Evolutionary conservation across 2,797 vertebrate species (phyloP), one percentile per base, ranked within the genome.

Genomic region (Artibeus jamaicensis): DNA sequence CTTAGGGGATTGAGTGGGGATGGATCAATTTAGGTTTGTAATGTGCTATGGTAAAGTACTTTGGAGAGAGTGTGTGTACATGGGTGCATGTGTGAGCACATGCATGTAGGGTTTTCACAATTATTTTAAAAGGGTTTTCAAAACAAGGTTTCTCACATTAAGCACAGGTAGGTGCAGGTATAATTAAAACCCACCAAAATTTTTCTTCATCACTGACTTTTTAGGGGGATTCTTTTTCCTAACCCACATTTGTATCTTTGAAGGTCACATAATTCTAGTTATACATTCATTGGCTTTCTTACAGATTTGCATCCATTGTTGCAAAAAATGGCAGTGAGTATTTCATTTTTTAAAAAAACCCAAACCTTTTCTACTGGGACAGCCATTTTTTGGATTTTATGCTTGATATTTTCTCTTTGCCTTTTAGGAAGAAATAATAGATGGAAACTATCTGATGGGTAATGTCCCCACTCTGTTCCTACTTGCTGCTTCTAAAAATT

Each of bases 361-460:
- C 85, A 71, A 9, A 91, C 96, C 93, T 96, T 59, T 48, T 96
- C 44, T n/a, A 1, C 46, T 78, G 18, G 84, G 39, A 18, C 92
- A 15, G 24, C 74, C 71, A 79, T 86, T 57, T 65, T 70, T 59
- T 42, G 71, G 59, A 83, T 70, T 74, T 96, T 88, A 9, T 92
- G 57, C 73, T 93, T 93, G 16, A 81, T 62, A 68, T 96, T 96
- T 9, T 96, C 46, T 70, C 94, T 96, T 97, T 98, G 95, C 93
- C 83, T 96, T 96, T 90, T 97, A 99, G 99, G 98, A 99, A 93
- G 98, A 99, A 98, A 93, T 99, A 94, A 97, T 99, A 97, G 96
- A 98, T 82, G 98, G 98, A 89, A 98, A 98, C 96, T 99, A 99
- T 62, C 98, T 99, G 95, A 98, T 98, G 97, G 99, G 99, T 99